Conservation (phyloP, 2,888 invertebrate genomes). For the Apantesis nais region DNA sequence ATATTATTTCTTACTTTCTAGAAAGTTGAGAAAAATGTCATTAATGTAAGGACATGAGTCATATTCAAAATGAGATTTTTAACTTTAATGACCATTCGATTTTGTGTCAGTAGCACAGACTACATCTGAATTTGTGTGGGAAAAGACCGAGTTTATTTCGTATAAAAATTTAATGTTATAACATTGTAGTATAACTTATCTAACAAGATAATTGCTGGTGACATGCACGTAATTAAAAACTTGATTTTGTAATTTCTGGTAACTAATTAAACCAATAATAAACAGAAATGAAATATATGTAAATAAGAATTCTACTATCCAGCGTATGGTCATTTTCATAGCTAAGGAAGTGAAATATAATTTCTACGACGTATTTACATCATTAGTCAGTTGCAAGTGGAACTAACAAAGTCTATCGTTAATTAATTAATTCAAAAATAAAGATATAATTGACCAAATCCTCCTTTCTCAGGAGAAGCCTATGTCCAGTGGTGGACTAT, state of each 20-base stretch:
- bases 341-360: too few relatives aligned
- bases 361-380: too few relatives aligned
- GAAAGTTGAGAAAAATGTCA: conserved; percentile 27
- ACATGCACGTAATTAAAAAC: neutral
- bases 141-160: neutral
- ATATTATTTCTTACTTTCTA: conserved; percentile 14
- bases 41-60: conserved; percentile 11
- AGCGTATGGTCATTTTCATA: too few relatives aligned
- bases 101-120: conserved; percentile 24
- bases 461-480: too few relatives aligned
- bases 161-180: neutral
- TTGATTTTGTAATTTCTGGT: neutral
- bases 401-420: neutral
- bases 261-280: neutral
- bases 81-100: conserved; percentile 8
- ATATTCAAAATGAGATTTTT: conserved; percentile 15
- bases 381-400: too few relatives aligned
- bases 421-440: too few relatives aligned
- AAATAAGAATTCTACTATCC: too few relatives aligned
- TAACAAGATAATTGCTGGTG: neutral
- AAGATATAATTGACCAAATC: too few relatives aligned
- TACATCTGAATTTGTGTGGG: neutral
- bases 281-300: too few relatives aligned
- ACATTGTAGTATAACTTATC: neutral
- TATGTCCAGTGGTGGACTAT: too few relatives aligned